Evolutionary conservation across 1,140 invertebrate genomes (phyloP).

Genomic region (Dendroctonus valens): DNA sequence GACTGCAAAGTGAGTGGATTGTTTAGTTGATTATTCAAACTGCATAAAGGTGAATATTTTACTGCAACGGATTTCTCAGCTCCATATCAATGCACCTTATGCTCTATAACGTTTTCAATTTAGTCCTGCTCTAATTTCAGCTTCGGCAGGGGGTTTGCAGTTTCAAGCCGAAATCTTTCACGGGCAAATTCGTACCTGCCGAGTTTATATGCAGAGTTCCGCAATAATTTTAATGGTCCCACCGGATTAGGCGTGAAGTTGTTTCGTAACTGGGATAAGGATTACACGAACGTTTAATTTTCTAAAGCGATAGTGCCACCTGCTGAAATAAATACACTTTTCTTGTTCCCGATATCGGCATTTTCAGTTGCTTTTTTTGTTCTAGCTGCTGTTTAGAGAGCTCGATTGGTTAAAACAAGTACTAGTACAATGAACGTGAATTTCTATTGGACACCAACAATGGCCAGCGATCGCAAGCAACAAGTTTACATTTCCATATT

Average conservation of each 20-base stretch:
- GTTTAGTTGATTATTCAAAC: too few species aligned
- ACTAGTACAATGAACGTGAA: too few species aligned
- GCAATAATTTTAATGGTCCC: slow-evolving; percentile 28
- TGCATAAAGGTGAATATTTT: too few species aligned
- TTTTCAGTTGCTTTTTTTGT: background rate
- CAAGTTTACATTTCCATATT: background rate
- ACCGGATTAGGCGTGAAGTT: slow-evolving; percentile 15
- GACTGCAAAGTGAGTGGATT: too few species aligned
- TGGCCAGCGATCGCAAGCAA: background rate
- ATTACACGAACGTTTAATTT: slow-evolving; percentile 20
- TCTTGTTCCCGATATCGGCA: background rate
- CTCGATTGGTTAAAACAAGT: too few species aligned
- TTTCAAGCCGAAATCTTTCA: background rate
- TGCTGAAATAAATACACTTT: slow-evolving; percentile 2
- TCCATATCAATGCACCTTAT: too few species aligned
- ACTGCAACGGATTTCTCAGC: too few species aligned
- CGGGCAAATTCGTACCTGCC: slow-evolving; percentile 8
- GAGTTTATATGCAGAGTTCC: slow-evolving; percentile 20
- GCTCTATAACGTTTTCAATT: too few species aligned
- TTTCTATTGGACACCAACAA: background rate
- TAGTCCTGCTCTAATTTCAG: too few species aligned
- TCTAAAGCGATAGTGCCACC: slow-evolving; percentile 11
- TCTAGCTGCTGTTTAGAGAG: background rate
- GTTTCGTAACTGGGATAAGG: slow-evolving; percentile 18
- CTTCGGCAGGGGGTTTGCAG: too few species aligned